Conservation (phyloP, 1,140 invertebrate species). For the Mylabris phalerata region DNA sequence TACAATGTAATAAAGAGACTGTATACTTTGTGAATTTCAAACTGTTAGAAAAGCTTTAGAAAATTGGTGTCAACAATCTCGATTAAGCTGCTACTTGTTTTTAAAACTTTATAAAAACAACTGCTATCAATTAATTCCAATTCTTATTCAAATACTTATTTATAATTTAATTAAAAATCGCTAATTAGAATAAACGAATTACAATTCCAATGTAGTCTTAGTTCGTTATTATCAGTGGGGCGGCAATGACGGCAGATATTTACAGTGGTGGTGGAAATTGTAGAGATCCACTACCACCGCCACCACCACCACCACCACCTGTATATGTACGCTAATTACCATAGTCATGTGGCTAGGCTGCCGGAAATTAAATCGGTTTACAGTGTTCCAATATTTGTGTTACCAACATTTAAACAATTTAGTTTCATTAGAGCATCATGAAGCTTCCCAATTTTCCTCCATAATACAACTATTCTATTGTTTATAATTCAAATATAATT, state of each 20-base stretch:
- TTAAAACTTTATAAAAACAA: too few species aligned
- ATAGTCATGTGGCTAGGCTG: slow-evolving; percentile 36
- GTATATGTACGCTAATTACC: slow-evolving; percentile 33
- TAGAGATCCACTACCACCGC: slow-evolving; percentile 9
- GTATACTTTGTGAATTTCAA: too few species aligned
- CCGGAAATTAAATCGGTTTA: slow-evolving; percentile 41
- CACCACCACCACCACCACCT: slow-evolving; percentile 25
- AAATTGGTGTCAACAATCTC: too few species aligned
- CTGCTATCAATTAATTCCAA: too few species aligned
- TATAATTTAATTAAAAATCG: too few species aligned
- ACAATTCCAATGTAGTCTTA: slow-evolving; percentile 36
- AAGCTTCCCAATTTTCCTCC: background rate
- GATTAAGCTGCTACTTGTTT: too few species aligned
- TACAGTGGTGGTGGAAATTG: slow-evolving; percentile 2
- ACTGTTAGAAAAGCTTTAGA: too few species aligned
- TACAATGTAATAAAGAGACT: too few species aligned
- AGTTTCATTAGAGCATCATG: slow-evolving; percentile 32
- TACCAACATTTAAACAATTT: slow-evolving; percentile 39
- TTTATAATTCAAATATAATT: too few species aligned
- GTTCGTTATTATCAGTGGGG: slow-evolving; percentile 20
- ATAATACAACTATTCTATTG: too few species aligned
- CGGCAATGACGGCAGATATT: background rate
- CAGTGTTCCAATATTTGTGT: slow-evolving; percentile 35
- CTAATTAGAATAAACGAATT: slow-evolving; percentile 28
- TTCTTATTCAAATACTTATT: too few species aligned